Evolutionary conservation across 2,797 vertebrate genomes (phyloP).

Genomic region (Enteromius argenteus): DNA sequence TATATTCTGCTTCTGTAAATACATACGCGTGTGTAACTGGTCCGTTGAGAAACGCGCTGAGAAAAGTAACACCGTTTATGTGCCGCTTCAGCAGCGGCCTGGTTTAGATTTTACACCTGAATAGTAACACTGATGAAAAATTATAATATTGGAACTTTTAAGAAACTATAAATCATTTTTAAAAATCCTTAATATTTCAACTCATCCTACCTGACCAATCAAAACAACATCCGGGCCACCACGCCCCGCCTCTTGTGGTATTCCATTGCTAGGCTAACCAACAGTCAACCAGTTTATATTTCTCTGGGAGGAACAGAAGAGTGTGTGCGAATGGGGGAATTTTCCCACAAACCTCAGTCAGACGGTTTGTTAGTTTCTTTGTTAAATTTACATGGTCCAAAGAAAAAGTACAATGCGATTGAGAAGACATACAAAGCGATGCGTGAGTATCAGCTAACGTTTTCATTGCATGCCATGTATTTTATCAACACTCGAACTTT

Average conservation of each 20-base stretch:
- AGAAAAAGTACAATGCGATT: slow-evolving; percentile 12
- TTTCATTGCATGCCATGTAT: background rate
- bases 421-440: slow-evolving; percentile 7
- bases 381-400: background rate
- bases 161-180: background rate
- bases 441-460: background rate
- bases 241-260: background rate
- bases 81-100: background rate
- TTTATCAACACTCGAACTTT: background rate
- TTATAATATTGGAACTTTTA: background rate
- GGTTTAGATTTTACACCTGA: background rate
- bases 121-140: background rate
- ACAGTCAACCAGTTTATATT: background rate
- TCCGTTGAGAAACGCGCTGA: background rate
- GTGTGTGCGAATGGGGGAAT: background rate
- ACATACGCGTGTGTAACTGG: background rate
- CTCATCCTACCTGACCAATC: background rate
- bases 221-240: background rate
- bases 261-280: background rate
- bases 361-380: background rate
- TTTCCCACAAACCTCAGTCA: background rate
- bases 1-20: background rate
- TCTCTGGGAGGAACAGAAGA: background rate
- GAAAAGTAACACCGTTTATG: background rate
- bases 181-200: background rate